phyloP scores from a whole-genome alignment of 2,888 invertebrate species.

The Sthenelais limicola region DNA sequence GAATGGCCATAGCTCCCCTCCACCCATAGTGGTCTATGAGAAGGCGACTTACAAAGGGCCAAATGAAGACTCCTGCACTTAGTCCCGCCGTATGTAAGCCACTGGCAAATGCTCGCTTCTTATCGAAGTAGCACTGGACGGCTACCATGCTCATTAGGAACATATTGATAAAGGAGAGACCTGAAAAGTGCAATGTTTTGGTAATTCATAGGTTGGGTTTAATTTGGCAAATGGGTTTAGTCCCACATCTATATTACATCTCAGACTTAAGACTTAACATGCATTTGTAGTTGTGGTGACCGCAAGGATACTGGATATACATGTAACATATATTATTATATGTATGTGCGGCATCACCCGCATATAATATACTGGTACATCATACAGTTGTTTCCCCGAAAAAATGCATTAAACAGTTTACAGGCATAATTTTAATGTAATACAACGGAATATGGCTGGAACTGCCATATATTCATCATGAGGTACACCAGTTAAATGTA shows the following conservation, averaged over 20 bases:
- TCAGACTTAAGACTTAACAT: too few relatives aligned
- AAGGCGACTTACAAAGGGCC: not conserved
- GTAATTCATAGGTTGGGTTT: too few relatives aligned
- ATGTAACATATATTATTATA: too few relatives aligned
- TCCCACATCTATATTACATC: too few relatives aligned
- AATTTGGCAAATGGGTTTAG: too few relatives aligned
- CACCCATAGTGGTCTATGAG: not conserved
- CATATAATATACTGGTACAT: too few relatives aligned
- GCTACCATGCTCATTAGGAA: not conserved
- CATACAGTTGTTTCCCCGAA: too few relatives aligned
- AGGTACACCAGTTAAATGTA: not conserved
- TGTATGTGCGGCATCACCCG: too few relatives aligned
- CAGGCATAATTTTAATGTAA: too few relatives aligned
- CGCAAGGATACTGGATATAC: too few relatives aligned
- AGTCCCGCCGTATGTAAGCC: not conserved
- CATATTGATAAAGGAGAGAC: not conserved
- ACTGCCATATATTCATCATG: not conserved
- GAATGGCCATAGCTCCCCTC: not conserved
- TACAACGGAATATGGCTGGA: not conserved
- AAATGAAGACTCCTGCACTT: conserved; percentile 4
- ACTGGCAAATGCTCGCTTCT: not conserved
- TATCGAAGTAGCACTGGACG: not conserved
- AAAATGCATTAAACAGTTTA: too few relatives aligned
- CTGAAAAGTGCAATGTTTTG: not conserved
- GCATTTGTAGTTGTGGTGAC: too few relatives aligned